Conservation (phyloP, 2,888 invertebrate genomes). For the Idaea biselata region DNA sequence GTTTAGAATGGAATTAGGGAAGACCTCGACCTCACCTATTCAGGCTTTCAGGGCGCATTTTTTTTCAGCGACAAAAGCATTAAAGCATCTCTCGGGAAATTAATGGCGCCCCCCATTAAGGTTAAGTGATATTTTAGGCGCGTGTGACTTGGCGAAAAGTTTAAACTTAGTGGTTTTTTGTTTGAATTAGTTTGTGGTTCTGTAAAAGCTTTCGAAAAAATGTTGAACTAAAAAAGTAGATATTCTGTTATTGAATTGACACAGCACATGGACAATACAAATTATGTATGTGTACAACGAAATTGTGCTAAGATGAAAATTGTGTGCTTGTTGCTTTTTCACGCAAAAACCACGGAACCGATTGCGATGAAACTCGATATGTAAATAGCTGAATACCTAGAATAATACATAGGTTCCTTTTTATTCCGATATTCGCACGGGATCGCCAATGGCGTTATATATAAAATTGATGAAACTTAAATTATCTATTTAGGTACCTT, state of each 20-base stretch:
- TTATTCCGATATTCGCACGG: too few relatives aligned
- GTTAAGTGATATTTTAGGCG: conserved; percentile 69
- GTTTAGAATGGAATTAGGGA: conserved; percentile 39
- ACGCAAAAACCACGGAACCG: too few relatives aligned
- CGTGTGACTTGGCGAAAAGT: conserved; percentile 68
- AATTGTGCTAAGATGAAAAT: too few relatives aligned
- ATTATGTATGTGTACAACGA: too few relatives aligned
- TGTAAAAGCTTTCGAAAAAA: not conserved
- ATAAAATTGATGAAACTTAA: not conserved
- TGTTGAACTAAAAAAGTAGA: not conserved
- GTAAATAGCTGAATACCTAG: too few relatives aligned
- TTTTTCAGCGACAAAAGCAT: conserved; percentile 63
- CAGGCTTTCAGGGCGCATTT: conserved; percentile 31
- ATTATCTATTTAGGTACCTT: not conserved
- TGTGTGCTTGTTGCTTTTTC: too few relatives aligned
- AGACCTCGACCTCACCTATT: conserved; percentile 49
- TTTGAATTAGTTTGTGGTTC: conserved; percentile 14
- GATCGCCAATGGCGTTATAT: too few relatives aligned
- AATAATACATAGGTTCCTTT: too few relatives aligned
- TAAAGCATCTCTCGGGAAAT: conserved; percentile 64
- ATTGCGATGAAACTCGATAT: too few relatives aligned
- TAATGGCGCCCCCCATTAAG: conserved; percentile 66
- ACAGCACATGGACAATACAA: not conserved
- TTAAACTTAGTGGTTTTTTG: conserved; percentile 47
- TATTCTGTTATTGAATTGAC: not conserved